Conservation (phyloP, 2,888 invertebrate species). For the Ephialtes manifestator region DNA sequence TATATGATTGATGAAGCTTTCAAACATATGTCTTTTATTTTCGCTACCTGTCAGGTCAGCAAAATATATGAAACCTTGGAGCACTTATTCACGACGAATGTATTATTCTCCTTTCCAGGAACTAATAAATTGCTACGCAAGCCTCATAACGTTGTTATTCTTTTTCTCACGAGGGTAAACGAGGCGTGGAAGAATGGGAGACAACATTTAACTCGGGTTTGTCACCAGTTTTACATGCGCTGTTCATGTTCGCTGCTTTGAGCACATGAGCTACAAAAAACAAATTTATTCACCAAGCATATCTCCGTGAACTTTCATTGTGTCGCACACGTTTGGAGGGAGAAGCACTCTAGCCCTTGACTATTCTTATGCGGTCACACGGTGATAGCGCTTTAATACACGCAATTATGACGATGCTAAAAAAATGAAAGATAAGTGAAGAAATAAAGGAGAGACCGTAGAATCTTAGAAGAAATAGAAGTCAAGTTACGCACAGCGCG, state of each 20-base stretch:
- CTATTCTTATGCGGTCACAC: background rate
- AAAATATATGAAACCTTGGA: background rate
- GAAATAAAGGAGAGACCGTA: slow-evolving; percentile 1
- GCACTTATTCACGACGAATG: background rate
- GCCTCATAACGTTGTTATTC: background rate
- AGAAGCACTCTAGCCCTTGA: background rate
- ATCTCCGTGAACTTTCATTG: background rate
- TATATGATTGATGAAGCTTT: slow-evolving; percentile 37
- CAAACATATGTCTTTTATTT: background rate
- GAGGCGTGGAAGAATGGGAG: background rate
- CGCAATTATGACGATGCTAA: background rate
- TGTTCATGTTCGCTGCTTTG: background rate
- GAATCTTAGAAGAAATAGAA: background rate
- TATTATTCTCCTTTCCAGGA: background rate
- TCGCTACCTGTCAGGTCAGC: background rate
- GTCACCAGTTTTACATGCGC: background rate
- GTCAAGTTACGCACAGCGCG: slow-evolving; percentile 4
- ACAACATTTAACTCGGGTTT: background rate
- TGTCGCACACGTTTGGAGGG: background rate
- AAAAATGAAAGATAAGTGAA: background rate
- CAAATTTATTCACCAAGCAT: background rate
- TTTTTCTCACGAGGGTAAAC: background rate
- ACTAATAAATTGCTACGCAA: background rate
- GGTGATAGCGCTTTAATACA: background rate
- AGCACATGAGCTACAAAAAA: background rate